Evolutionary conservation across 1,140 invertebrate species (phyloP).

Genomic region (Meteorus sp.): DNA sequence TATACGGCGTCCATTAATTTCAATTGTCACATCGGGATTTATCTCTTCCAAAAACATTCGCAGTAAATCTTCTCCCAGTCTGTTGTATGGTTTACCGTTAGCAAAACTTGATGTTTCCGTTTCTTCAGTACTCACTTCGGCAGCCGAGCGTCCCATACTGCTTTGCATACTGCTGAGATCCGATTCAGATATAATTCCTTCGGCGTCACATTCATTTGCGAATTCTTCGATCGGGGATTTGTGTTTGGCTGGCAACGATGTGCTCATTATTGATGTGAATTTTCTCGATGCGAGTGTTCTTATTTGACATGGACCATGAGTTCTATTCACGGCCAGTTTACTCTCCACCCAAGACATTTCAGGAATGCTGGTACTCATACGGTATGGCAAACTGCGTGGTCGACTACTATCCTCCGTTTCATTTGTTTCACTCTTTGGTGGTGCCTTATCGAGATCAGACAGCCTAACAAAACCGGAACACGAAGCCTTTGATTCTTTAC

Average conservation of each 20-base stretch:
- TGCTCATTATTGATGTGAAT: slow-evolving; percentile 47
- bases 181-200: slow-evolving; percentile 55
- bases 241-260: slow-evolving; percentile 50
- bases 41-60: slow-evolving; percentile 89
- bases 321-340: slow-evolving; percentile 63
- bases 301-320: slow-evolving; percentile 48
- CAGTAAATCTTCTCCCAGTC: slow-evolving; percentile 81
- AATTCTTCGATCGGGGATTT: slow-evolving; percentile 44
- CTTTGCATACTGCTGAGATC: slow-evolving; percentile 63
- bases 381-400: slow-evolving; percentile 34
- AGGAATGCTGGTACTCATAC: slow-evolving; percentile 61
- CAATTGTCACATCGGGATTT: slow-evolving; percentile 79
- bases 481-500: slow-evolving; percentile 12
- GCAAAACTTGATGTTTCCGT: slow-evolving; percentile 57
- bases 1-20: slow-evolving; percentile 76
- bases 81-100: slow-evolving; percentile 60
- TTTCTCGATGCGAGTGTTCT: slow-evolving; percentile 42
- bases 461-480: slow-evolving; percentile 58
- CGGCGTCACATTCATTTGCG: slow-evolving; percentile 40
- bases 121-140: slow-evolving; percentile 59
- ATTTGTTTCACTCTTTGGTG: slow-evolving; percentile 30
- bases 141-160: slow-evolving; percentile 60
- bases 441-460: slow-evolving; percentile 64
- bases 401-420: slow-evolving; percentile 31
- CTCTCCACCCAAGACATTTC: slow-evolving; percentile 69